Conservation (phyloP, 1,140 invertebrate genomes). For the Anastrepha ludens region DNA sequence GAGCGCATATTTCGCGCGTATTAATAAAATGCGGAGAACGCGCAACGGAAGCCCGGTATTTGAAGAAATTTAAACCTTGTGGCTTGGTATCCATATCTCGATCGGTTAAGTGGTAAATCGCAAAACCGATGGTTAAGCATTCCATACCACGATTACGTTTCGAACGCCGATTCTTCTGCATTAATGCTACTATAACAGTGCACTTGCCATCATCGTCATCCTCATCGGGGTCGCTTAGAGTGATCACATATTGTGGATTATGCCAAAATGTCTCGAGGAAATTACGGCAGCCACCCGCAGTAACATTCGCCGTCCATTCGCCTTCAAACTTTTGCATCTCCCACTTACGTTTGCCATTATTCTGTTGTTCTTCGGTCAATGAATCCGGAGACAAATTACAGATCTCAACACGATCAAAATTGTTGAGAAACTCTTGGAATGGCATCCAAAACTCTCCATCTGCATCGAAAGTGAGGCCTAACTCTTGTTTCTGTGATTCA, state of each 20-base stretch:
- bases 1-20: constrained; percentile 83
- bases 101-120: constrained; percentile 91
- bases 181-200: constrained; percentile 94
- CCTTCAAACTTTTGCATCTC: constrained; percentile 96
- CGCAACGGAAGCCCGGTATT: constrained; percentile 94
- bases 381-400: constrained; percentile 98
- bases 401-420: constrained; percentile 89
- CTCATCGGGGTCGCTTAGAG: constrained; percentile 91
- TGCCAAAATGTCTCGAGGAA: constrained; percentile 95
- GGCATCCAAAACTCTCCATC: constrained; percentile 99
- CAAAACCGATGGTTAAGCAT: constrained; percentile 96
- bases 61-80: constrained; percentile 94
- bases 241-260: constrained; percentile 97
- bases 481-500: constrained; percentile 89
- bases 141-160: constrained; percentile 92
- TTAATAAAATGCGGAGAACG: constrained; percentile 97
- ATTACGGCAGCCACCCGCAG: constrained; percentile 98
- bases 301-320: constrained; percentile 90
- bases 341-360: constrained; percentile 88
- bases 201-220: constrained; percentile 94
- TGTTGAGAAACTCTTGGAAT: constrained; percentile 85
- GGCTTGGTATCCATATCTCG: constrained; percentile 86
- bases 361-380: constrained; percentile 83
- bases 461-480: constrained; percentile 93
- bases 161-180: constrained; percentile 95